Evolutionary conservation across 2,888 invertebrate species (phyloP).

Genomic region (Cremastobaeus sp.): DNA sequence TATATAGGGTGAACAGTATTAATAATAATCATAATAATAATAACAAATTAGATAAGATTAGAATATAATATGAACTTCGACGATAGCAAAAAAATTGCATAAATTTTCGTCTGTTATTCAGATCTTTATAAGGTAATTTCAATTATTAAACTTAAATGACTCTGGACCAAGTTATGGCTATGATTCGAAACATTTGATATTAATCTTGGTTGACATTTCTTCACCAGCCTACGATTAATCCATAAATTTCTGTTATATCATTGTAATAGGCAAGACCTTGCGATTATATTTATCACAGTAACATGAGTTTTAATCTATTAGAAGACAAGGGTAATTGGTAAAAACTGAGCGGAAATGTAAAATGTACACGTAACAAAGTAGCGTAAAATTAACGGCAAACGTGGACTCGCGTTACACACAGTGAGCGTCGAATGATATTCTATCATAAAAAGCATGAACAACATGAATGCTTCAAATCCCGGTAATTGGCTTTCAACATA

Average conservation of each 20-base stretch:
- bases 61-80: too few relatives aligned
- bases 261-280: conserved; percentile 10
- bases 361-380: conserved; percentile 36
- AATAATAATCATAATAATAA: too few relatives aligned
- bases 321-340: conserved; percentile 12
- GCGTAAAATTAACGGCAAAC: conserved; percentile 3
- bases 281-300: conserved; percentile 63
- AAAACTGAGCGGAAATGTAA: conserved; percentile 21
- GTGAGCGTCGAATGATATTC: conserved; percentile 29
- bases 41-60: too few relatives aligned
- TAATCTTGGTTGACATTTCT: background rate
- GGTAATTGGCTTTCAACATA: conserved; percentile 60
- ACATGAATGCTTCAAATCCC: conserved; percentile 41
- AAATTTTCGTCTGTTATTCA: too few relatives aligned
- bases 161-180: too few relatives aligned
- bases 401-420: conserved; percentile 26
- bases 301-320: conserved; percentile 34
- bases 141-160: too few relatives aligned
- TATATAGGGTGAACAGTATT: too few relatives aligned
- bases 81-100: too few relatives aligned
- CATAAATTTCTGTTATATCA: background rate
- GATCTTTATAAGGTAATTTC: too few relatives aligned
- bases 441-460: conserved; percentile 38
- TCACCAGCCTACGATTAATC: background rate
- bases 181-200: too few relatives aligned